Conservation (phyloP, 1,140 invertebrate genomes). For the Eriosoma lanigerum region DNA sequence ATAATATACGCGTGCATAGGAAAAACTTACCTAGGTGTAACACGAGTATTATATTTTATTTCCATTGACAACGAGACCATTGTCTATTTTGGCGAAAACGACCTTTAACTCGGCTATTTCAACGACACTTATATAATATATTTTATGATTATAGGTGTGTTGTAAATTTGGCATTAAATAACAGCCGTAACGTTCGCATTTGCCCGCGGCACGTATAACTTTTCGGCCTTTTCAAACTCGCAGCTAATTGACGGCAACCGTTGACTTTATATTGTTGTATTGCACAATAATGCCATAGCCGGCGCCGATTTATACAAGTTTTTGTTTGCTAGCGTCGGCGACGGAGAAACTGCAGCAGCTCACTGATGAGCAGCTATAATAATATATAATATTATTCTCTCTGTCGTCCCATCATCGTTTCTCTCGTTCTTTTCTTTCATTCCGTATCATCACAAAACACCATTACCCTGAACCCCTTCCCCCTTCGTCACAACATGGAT, state of each 20-base stretch:
- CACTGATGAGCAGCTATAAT: not conserved
- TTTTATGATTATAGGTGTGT: too few species aligned
- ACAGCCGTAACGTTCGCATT: too few species aligned
- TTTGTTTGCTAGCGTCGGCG: conserved; percentile 4
- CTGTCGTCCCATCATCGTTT: not conserved
- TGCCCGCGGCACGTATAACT: not conserved
- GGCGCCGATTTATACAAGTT: conserved; percentile 20
- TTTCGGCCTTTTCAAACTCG: conserved; percentile 38
- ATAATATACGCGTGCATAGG: too few species aligned
- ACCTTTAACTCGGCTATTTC: conserved; percentile 30
- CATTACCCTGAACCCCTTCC: too few species aligned
- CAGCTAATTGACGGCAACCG: conserved; percentile 23
- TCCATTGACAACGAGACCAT: conserved; percentile 4
- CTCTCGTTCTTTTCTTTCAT: not conserved
- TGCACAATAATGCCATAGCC: not conserved
- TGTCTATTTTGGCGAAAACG: not conserved
- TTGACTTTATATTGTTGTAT: not conserved
- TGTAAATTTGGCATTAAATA: conserved; percentile 28
- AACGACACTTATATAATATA: not conserved
- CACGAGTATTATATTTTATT: not conserved
- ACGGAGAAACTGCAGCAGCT: not conserved
- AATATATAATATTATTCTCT: too few species aligned
- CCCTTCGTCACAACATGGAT: too few species aligned
- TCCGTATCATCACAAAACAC: too few species aligned
- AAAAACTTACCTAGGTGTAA: too few species aligned